Base-by-base conservation (phyloP, 2,113 vertebrate species). In the Ictalurus punctatus region DNA sequence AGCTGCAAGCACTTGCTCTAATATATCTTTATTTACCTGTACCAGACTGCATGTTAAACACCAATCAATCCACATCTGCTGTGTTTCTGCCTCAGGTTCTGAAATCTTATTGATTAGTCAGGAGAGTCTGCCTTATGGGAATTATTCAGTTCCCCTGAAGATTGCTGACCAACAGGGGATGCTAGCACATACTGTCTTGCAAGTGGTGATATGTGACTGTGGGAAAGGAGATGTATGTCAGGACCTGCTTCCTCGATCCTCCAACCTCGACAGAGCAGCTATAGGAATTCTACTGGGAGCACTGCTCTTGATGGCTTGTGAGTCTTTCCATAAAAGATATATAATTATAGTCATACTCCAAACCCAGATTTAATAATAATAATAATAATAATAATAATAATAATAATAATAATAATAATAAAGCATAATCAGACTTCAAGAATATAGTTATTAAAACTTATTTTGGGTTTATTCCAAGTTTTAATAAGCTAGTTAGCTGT, bases 161-260 rank as follows among this genome's bases (percentile, higher is more conserved):
- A 94, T 97, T 54, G 83, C 88, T 37, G 97, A 98, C 83, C 94
- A 94, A 17, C 97, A 96, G 91, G 94, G 94, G 8, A 1, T 87
- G 23, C 65, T 0, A 2, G 88, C n/a, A 40, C n/a, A 58, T 37
- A 92, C 95, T 8, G 92, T 59, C 0, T 56, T 96, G 9, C 13
- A 88, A 0, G 85, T 97, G 48, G 87, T 67, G 4, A 56, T 97
- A 81, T 97, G 97, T 74, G 88, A 93, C 79, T 98, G 97, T 76
- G 86, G 59, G 0, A 1, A 84, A 3, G 84, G 83, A 0, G 1
- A 65, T 0, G 85, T 25, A 0, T 97, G 96, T 85, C 73, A 34
- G 2, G 0, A 0, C 1, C 89, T 37, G 67, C 14, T 23, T 0
- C 78, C 90, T 0, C 0, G 10, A 0, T 59, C 90, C 40, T 10